Conservation (phyloP, 2,797 vertebrate genomes). For the Moxostoma hubbsi region DNA sequence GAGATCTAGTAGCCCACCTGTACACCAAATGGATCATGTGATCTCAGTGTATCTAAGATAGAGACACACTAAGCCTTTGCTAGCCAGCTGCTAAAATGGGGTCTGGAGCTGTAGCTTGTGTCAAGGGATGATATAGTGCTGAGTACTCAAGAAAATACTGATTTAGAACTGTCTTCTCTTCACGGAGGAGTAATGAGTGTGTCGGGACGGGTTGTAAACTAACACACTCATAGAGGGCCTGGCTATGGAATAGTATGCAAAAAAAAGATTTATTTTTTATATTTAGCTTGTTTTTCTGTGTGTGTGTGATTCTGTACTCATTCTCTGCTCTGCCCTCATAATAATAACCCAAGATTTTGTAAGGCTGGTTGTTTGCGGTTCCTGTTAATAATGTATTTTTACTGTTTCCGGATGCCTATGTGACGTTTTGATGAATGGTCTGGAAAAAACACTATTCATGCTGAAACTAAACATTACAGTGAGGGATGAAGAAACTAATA, state of each 20-base stretch:
- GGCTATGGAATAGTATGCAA: background rate
- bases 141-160: constrained; percentile 22
- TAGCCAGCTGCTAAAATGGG: constrained; percentile 33
- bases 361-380: background rate
- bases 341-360: background rate
- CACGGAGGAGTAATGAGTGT: constrained; percentile 1
- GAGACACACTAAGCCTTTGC: constrained; percentile 17
- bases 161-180: constrained; percentile 9
- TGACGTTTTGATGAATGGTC: constrained; percentile 4
- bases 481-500: background rate
- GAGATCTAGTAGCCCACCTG: constrained; percentile 42
- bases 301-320: background rate
- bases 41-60: background rate
- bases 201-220: background rate
- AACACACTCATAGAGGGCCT: background rate
- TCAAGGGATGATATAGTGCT: constrained; percentile 47
- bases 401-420: background rate
- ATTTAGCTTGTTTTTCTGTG: background rate
- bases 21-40: constrained; percentile 25
- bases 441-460: background rate
- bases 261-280: too few species aligned
- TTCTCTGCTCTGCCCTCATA: background rate
- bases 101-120: constrained; percentile 25
- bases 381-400: background rate
- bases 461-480: constrained; percentile 10